These are phyloP conservation scores for Globia sparganii DNA, from an alignment of 2,888 invertebrate species.

Conservation along the genomic window DNA sequence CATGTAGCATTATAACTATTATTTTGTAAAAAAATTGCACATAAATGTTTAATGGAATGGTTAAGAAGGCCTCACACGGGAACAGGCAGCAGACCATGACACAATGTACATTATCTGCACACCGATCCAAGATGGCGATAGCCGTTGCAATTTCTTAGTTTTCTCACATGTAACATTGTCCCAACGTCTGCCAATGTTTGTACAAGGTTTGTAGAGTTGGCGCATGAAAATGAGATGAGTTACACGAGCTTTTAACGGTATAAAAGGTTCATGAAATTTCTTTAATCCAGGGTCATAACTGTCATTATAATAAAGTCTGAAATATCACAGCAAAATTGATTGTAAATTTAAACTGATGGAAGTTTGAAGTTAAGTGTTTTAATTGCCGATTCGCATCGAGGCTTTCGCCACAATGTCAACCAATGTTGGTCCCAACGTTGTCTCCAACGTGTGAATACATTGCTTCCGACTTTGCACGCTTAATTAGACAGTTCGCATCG, in stretches of 20 bases:
- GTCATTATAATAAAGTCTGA: background rate
- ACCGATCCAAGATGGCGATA: constrained; percentile 61
- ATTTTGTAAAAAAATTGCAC: constrained; percentile 52
- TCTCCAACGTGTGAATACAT: constrained; percentile 40
- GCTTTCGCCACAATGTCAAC: constrained; percentile 40
- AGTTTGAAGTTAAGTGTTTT: background rate
- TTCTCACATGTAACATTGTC: constrained; percentile 63
- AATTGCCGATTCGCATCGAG: background rate
- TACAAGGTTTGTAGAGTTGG: constrained; percentile 12
- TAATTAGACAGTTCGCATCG: constrained; percentile 64
- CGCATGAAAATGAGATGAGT: constrained; percentile 22
- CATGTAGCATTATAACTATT: constrained; percentile 19
- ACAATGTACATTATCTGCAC: constrained; percentile 61
- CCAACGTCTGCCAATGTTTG: constrained; percentile 21
- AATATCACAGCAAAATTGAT: background rate
- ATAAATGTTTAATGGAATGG: constrained; percentile 60
- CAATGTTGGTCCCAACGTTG: constrained; percentile 41
- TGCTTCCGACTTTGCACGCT: constrained; percentile 57
- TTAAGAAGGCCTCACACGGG: constrained; percentile 68
- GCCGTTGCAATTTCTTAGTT: constrained; percentile 55
- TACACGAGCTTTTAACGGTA: background rate
- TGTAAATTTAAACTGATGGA: background rate
- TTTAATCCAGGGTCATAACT: background rate
- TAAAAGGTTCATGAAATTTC: background rate
- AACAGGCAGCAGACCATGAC: constrained; percentile 65